These are phyloP conservation scores for Spicauda simplicius DNA, from an alignment of 2,888 invertebrate species.

Conservation along the genomic window DNA sequence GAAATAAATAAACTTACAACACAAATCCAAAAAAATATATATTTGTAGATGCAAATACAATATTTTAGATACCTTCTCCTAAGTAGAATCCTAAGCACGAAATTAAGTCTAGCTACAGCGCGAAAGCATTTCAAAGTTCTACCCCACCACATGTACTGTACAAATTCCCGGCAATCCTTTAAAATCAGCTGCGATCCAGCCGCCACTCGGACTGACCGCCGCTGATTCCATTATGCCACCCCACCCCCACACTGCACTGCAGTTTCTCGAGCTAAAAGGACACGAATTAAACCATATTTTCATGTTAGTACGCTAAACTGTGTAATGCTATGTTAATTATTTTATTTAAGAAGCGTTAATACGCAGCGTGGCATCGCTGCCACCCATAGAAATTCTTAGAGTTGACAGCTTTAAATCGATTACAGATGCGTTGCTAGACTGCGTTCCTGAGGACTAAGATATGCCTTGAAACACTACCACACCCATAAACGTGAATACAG, in stretches of 20 bases:
- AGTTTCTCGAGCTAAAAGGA: constrained; percentile 36
- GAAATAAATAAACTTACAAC: too few species aligned
- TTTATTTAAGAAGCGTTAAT: too few species aligned
- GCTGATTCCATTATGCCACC: constrained; percentile 66
- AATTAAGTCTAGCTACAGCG: constrained; percentile 41
- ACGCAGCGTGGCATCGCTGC: too few species aligned
- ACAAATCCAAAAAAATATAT: too few species aligned
- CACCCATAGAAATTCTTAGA: too few species aligned
- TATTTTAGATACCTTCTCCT: background rate
- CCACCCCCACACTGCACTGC: constrained; percentile 46
- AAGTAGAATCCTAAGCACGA: constrained; percentile 33
- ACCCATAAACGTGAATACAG: too few species aligned
- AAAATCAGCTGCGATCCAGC: constrained; percentile 65
- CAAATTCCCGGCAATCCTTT: constrained; percentile 69
- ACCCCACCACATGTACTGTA: constrained; percentile 56
- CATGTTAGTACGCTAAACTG: background rate
- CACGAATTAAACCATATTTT: constrained; percentile 1
- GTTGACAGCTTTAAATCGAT: too few species aligned
- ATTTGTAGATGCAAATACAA: too few species aligned
- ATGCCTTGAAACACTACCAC: too few species aligned
- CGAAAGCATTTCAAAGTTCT: constrained; percentile 49
- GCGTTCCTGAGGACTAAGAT: too few species aligned
- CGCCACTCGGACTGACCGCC: constrained; percentile 60
- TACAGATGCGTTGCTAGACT: too few species aligned
- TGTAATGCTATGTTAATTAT: background rate